Percentiles rank a stretch among this genome's conserved stretches.
These are phyloP conservation scores for Melanotus villosus DNA, from an alignment of 2,888 invertebrate genomes.

Conservation along the genomic window DNA sequence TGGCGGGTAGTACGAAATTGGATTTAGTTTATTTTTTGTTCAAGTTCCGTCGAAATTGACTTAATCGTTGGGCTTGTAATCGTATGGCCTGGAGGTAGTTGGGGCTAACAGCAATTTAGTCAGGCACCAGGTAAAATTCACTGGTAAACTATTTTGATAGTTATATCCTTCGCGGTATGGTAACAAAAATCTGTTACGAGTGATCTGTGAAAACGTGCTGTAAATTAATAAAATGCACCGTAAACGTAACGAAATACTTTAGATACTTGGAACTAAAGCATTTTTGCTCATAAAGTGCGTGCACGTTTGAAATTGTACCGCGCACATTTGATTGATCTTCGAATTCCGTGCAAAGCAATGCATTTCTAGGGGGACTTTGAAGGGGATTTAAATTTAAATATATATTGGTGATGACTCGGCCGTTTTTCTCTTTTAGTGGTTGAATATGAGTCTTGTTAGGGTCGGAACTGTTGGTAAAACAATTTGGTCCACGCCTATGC, in stretches of 20 bases:
- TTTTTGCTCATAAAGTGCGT: constrained; percentile 42
- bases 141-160: constrained; percentile 42
- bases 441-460: constrained; percentile 48
- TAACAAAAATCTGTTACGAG: background rate
- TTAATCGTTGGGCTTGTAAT: constrained; percentile 64
- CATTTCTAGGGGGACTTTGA: constrained; percentile 54
- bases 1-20: constrained; percentile 61
- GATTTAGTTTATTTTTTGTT: constrained; percentile 63
- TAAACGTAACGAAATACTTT: constrained; percentile 29
- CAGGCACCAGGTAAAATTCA: constrained; percentile 47
- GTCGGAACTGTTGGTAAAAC: constrained; percentile 43
- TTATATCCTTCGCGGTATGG: background rate
- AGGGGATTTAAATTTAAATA: constrained; percentile 66
- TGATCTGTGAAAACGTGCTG: constrained; percentile 6
- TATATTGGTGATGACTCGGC: constrained; percentile 65
- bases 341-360: constrained; percentile 63
- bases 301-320: constrained; percentile 38
- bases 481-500: constrained; percentile 45
- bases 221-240: constrained; percentile 32
- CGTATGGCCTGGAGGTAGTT: constrained; percentile 59
- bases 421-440: constrained; percentile 52
- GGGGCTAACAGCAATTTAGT: constrained; percentile 58
- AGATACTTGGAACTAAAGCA: constrained; percentile 21
- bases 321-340: constrained; percentile 62
- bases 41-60: constrained; percentile 63